phyloP scores from a whole-genome alignment of 2,113 vertebrate species.

The Sphyrna mokarran region DNA sequence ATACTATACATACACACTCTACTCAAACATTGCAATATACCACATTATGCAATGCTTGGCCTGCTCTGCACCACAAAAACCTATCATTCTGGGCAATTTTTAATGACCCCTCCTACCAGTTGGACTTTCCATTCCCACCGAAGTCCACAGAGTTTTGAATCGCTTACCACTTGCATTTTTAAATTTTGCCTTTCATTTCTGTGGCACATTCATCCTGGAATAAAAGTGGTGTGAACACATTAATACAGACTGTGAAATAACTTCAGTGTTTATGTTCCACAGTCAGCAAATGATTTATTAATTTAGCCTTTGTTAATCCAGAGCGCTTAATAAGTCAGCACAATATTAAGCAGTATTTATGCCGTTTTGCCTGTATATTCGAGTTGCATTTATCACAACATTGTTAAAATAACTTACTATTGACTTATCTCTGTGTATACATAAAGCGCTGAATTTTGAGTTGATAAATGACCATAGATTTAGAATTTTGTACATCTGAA shows the following conservation, averaged over 20 bases:
- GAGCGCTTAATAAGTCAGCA: conserved; percentile 3
- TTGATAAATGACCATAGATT: conserved; percentile 1
- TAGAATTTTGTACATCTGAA: background rate
- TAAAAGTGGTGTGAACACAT: background rate
- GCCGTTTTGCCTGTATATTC: background rate
- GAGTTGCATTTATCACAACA: background rate
- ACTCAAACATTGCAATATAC: background rate
- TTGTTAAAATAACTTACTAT: conserved; percentile 21
- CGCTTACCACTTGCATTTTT: too few species aligned
- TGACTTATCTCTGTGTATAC: conserved; percentile 14
- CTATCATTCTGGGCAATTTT: background rate
- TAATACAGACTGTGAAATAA: background rate
- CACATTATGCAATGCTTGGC: background rate
- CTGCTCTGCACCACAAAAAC: background rate
- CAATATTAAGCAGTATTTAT: background rate
- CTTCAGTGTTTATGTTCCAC: background rate
- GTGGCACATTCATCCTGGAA: background rate
- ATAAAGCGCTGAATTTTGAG: background rate
- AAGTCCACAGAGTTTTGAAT: too few species aligned
- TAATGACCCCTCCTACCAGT: too few species aligned
- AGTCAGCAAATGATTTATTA: conserved; percentile 18
- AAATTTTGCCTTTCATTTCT: background rate
- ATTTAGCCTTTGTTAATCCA: conserved; percentile 29
- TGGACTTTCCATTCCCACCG: too few species aligned
- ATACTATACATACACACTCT: background rate